phyloP scores from a whole-genome alignment of 1,140 invertebrate species.

The Drosophila mojavensis region DNA sequence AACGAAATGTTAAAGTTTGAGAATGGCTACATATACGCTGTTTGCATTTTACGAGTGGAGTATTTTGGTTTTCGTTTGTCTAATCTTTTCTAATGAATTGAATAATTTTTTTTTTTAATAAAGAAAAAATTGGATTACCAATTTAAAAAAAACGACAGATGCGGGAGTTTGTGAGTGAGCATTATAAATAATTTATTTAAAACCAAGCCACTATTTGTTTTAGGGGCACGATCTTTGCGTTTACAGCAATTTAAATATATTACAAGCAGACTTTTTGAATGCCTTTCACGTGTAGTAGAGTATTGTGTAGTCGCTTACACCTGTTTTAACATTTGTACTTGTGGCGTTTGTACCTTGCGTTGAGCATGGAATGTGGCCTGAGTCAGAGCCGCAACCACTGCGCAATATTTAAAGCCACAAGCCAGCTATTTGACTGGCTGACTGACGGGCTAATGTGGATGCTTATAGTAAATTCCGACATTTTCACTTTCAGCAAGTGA shows the following conservation, averaged over 20 bases:
- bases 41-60: background rate
- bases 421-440: background rate
- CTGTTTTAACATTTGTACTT: background rate
- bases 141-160: too few relatives aligned
- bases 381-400: slow-evolving; percentile 58
- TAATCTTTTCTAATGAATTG: background rate
- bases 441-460: slow-evolving; percentile 6
- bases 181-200: too few relatives aligned
- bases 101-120: too few relatives aligned
- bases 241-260: too few relatives aligned
- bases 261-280: too few relatives aligned
- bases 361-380: slow-evolving; percentile 66
- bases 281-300: background rate
- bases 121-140: too few relatives aligned
- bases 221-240: too few relatives aligned
- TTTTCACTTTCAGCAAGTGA: slow-evolving; percentile 39
- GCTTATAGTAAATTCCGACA: slow-evolving; percentile 12
- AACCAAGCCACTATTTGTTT: too few relatives aligned
- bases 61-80: background rate
- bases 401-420: slow-evolving; percentile 54
- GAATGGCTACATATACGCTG: slow-evolving; percentile 49
- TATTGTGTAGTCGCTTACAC: background rate
- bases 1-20: slow-evolving; percentile 78
- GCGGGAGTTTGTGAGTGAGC: too few relatives aligned
- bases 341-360: slow-evolving; percentile 53